Conservation (phyloP, 2,797 vertebrate genomes). For the Gambelia wislizenii region DNA sequence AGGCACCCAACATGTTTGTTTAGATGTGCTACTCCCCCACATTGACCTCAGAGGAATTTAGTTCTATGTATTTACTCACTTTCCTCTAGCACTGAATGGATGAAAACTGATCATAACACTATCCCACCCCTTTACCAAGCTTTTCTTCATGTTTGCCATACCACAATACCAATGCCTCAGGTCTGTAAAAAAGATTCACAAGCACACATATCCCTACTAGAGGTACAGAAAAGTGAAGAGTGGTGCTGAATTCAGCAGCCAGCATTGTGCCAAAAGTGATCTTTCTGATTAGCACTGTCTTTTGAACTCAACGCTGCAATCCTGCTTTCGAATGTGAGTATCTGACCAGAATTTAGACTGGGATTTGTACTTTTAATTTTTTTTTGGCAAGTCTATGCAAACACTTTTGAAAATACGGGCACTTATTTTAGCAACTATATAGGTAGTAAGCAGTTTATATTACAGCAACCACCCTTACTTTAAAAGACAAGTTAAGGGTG, state of each 20-base stretch:
- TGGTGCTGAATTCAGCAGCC: background rate
- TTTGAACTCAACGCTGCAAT: background rate
- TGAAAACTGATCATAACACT: background rate
- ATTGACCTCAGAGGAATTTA: background rate
- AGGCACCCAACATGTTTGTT: background rate
- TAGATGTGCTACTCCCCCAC: background rate
- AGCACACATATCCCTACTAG: background rate
- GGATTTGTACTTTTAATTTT: background rate
- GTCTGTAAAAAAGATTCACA: background rate
- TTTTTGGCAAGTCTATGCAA: background rate
- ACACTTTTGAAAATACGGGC: constrained; percentile 19
- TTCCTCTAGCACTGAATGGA: background rate
- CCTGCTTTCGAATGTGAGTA: background rate
- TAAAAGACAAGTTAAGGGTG: background rate
- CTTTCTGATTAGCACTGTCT: background rate
- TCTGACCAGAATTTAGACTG: background rate
- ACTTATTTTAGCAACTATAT: constrained; percentile 9
- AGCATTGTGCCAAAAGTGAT: background rate
- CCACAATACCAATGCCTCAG: background rate
- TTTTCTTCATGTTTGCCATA: background rate
- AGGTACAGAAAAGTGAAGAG: background rate
- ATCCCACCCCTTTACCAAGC: background rate
- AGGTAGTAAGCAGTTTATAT: constrained; percentile 3
- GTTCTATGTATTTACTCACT: background rate
- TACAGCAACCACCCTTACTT: background rate